These are phyloP conservation scores for Trachelus stipa DNA, from an alignment of 2,888 invertebrate species.

Conservation along the genomic window DNA sequence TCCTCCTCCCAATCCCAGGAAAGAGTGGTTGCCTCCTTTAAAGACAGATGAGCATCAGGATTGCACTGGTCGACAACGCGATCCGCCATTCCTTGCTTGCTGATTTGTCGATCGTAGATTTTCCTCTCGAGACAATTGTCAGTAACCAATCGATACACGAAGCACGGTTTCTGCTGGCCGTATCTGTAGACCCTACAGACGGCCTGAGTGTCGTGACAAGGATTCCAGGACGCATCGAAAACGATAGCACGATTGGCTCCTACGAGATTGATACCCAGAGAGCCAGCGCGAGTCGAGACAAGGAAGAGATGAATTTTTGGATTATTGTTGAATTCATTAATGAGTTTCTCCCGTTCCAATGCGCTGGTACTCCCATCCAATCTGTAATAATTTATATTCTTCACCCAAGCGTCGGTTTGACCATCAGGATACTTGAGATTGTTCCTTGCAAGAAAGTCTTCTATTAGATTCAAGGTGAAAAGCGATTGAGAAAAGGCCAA, in stretches of 20 bases:
- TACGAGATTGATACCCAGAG: slow-evolving; percentile 95
- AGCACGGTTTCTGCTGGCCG: slow-evolving; percentile 94
- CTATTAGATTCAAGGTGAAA: slow-evolving; percentile 93
- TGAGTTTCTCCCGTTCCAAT: slow-evolving; percentile 93
- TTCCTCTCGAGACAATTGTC: slow-evolving; percentile 98
- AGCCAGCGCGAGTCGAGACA: slow-evolving; percentile 96
- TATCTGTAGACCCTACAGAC: slow-evolving; percentile 92
- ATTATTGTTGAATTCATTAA: slow-evolving; percentile 95
- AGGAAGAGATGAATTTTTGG: slow-evolving; percentile 89
- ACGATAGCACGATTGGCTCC: slow-evolving; percentile 98
- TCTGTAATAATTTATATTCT: slow-evolving; percentile 89
- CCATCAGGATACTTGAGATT: slow-evolving; percentile 71
- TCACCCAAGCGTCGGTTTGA: slow-evolving; percentile 82
- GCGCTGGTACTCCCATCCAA: slow-evolving; percentile 97
- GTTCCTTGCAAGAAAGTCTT: slow-evolving; percentile 87
- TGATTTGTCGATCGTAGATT: slow-evolving; percentile 98
- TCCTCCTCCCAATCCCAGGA: slow-evolving; percentile 93
- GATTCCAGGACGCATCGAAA: slow-evolving; percentile 99
- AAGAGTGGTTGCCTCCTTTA: slow-evolving; percentile 89
- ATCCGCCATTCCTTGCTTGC: slow-evolving; percentile 98
- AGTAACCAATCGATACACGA: slow-evolving; percentile 95
- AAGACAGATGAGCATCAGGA: slow-evolving; percentile 91
- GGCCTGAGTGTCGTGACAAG: slow-evolving; percentile 98
- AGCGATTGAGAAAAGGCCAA: slow-evolving; percentile 96
- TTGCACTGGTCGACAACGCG: slow-evolving; percentile 98